Percentiles rank a stretch among this genome's conserved stretches.
These are phyloP conservation scores for Castor canadensis DNA, from an alignment of 2,113 vertebrate genomes.

Conservation along the genomic window DNA sequence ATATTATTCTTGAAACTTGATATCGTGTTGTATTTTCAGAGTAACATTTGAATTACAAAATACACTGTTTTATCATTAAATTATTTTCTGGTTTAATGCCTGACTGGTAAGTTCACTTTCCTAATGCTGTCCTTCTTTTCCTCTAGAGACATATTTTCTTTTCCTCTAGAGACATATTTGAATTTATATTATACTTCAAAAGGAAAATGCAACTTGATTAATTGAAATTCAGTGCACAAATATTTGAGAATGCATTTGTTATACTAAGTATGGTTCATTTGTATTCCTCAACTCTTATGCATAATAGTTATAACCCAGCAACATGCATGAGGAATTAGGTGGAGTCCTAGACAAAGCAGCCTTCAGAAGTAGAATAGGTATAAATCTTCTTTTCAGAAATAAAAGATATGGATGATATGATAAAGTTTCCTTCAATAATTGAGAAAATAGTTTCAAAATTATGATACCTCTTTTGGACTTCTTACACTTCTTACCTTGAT, in stretches of 20 bases:
- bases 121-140: background rate
- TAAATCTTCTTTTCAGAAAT: background rate
- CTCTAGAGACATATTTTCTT: background rate
- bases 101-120: background rate
- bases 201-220: constrained; percentile 4
- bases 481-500: background rate
- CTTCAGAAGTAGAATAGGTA: constrained; percentile 20
- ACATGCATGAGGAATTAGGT: background rate
- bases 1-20: too few species aligned
- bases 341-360: background rate
- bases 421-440: constrained; percentile 28
- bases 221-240: background rate
- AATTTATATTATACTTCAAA: constrained; percentile 47
- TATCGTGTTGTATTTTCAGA: background rate
- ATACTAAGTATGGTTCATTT: constrained; percentile 1
- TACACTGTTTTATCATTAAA: background rate
- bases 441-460: constrained; percentile 44
- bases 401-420: background rate
- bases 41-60: background rate
- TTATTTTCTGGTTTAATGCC: background rate
- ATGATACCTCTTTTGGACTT: background rate
- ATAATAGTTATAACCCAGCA: background rate
- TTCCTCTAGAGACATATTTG: constrained; percentile 34
- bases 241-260: background rate
- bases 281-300: background rate